Evolutionary conservation across 2,797 vertebrate species (phyloP).

Genomic region (Sebastes steindachneri): DNA sequence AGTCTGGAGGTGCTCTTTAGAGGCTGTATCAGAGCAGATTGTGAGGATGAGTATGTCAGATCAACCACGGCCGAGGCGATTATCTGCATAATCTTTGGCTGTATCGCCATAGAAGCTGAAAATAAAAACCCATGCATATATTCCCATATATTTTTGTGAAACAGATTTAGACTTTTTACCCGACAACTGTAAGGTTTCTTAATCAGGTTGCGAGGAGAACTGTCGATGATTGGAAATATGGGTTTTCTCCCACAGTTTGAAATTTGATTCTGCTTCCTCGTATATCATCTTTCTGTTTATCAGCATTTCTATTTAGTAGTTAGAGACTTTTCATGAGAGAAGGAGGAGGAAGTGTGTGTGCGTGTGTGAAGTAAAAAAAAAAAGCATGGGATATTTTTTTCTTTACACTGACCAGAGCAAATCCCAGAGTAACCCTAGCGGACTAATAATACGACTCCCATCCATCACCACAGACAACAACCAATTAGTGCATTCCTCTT

Average conservation of each 20-base stretch:
- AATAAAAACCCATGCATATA: neutral
- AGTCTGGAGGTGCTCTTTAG: neutral
- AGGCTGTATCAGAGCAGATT: neutral
- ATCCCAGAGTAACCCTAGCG: slow-evolving; percentile 61
- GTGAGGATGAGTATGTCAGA: neutral
- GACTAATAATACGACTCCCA: slow-evolving; percentile 77
- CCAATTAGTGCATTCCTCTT: slow-evolving; percentile 81
- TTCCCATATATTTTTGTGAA: neutral
- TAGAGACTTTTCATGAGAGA: slow-evolving; percentile 13
- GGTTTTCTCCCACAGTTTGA: neutral
- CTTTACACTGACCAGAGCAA: slow-evolving; percentile 58
- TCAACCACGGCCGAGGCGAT: neutral
- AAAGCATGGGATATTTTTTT: slow-evolving; percentile 35
- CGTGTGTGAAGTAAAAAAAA: neutral
- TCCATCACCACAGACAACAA: slow-evolving; percentile 83
- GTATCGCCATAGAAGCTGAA: neutral
- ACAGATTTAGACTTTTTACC: neutral
- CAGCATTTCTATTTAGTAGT: slow-evolving; percentile 15
- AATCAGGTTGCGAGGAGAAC: neutral
- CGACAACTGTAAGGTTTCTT: neutral
- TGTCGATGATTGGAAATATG: neutral
- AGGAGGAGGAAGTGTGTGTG: neutral
- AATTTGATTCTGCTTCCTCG: neutral
- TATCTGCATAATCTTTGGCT: neutral
- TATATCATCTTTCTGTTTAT: neutral